Base-by-base conservation (phyloP, 2,113 vertebrate genomes). In the Ammodytes dubius region DNA sequence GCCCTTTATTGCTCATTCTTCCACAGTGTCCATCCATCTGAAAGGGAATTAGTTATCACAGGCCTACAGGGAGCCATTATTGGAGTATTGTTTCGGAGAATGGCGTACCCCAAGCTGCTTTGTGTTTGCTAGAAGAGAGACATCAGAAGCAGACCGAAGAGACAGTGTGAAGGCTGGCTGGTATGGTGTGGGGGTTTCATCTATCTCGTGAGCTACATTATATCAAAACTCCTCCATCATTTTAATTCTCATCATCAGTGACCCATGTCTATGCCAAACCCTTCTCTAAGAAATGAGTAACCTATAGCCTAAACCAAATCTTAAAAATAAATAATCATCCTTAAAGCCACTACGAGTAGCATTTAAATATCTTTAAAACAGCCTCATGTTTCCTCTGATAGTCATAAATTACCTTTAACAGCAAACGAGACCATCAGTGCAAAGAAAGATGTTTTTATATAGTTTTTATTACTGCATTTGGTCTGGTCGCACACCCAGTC, bases 21-120 rank as follows among this genome's bases (percentile, higher is more conserved):
- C 79, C 76, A 84, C 64, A 70, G 61, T 80, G 82, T 77, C 85
- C 76, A 84, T 88, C 80, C 85, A 88, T 88, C 79, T 87, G 84
- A 89, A 83, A 80, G 88, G 66, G 84, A 91, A 90, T 93, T 88
- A 86, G 86, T 94, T 95, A 87, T 93, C 87, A 87, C 65, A 74
- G 73, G 88, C 64, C 92, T 88, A 83, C 87, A 93, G 89, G 81
- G 90, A 90, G 84, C 90, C 86, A 93, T 94, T 92, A 86, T 67
- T 27, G 53, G 61, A 82, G 83, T 82, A 88, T 92, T 94, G 87
- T 93, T 92, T 94, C 81, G 72, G 82, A 85, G 86, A 86, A 86
- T 81, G 65, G 85, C 90, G 89, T 85, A 86, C 77, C 77, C 83
- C 89, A 87, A 88, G 84, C 87, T 80, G 75, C 88, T 90, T 95